Conservation (phyloP, 2,113 vertebrate species). For the Corvus hawaiiensis region DNA sequence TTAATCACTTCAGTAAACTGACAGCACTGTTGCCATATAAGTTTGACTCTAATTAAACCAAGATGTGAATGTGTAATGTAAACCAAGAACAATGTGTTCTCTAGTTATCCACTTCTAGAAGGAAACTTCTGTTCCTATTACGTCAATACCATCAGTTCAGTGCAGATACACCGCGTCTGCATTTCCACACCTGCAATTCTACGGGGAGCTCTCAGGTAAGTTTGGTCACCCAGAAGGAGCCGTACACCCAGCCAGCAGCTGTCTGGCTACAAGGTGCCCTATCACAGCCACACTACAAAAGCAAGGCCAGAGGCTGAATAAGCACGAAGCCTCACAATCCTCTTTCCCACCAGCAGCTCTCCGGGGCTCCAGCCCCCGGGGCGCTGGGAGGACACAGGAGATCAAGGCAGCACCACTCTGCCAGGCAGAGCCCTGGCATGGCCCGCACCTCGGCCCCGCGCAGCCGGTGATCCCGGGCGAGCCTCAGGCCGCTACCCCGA, state of each 20-base stretch:
- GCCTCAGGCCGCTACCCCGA: neutral
- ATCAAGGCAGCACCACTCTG: fast-evolving
- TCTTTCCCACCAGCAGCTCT: neutral
- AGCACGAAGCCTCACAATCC: neutral
- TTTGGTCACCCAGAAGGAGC: fast-evolving
- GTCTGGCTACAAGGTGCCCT: fast-evolving
- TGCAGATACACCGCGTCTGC: fast-evolving
- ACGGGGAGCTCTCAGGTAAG: fast-evolving
- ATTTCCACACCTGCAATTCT: no score
- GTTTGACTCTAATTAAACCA: neutral
- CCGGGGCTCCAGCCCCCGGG: neutral
- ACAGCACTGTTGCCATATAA: fast-evolving
- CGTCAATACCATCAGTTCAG: neutral
- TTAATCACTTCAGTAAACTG: neutral
- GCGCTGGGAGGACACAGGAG: fast-evolving
- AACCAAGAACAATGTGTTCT: fast-evolving
- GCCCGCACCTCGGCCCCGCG: no score
- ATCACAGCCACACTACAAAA: fast-evolving
- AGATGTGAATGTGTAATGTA: no score
- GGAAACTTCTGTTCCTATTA: neutral
- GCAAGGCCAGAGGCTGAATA: fast-evolving
- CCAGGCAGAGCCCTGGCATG: fast-evolving
- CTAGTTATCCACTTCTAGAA: neutral
- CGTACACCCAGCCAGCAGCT: fast-evolving
- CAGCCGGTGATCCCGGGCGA: neutral